Base-by-base conservation (phyloP, 2,888 invertebrate genomes). In the Acheta domesticus region DNA sequence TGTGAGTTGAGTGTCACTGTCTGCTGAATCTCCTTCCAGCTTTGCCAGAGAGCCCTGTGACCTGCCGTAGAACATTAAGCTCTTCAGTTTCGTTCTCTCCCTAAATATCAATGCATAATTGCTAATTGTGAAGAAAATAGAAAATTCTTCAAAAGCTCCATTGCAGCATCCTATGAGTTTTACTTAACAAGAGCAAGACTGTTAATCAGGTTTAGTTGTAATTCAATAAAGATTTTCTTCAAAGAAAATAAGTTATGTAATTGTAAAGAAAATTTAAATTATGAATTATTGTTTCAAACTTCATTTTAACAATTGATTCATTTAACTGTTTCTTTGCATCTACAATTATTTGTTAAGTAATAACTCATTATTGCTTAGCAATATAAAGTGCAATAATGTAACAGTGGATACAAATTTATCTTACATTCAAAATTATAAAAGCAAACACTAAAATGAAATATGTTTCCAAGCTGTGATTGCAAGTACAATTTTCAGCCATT, bases 1-100 rank as follows among this genome's bases (percentile, higher is more conserved):
- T 83, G 98, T 97, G 82, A 99, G 91, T 85, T 96, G 95, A 77
- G 97, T 94, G 87, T 99, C 98, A 84, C 94, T 95, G 87, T 99
- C 98, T 79, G 97, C 97, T 77, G 96, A 94, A 87, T 98, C 98
- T 84, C 94, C 93, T 87, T 98, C 98, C 88, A 97, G 89, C 89
- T 97, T 96, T 83, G 94, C 95, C 88, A 96, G 91, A 85, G 96
- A 96, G 86, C 95, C 94, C 91, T 96, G 96, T 83, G 95, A 94
- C 91, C 95, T 94, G 85, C 83, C 77, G 80, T 79, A 82, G 23
- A 81, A 81, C 62, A 79, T 77, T 48, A 78, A 77, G 62, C 49
- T 62, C 62, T 62, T 62, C 62, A 62, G 62, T 62, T 62, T 62
- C 62, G 62, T 62, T 62, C 62, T 62, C 62, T 62, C 62, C 62